Base-by-base conservation (phyloP, 2,888 invertebrate species). In the Chloroclystis v-ata region DNA sequence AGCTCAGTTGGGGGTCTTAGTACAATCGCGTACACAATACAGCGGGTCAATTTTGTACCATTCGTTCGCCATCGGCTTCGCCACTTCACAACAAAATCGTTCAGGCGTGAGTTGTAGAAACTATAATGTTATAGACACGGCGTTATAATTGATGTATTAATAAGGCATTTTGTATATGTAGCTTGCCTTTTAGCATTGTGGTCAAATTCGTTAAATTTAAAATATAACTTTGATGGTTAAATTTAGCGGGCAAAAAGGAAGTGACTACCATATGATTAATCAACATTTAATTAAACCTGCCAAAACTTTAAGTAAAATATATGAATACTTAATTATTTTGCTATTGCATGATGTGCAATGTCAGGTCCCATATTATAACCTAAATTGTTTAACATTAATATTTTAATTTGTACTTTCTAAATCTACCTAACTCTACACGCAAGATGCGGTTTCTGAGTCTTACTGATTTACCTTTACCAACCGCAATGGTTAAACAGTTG, bases 1-100 rank as follows among this genome's bases (percentile, higher is more conserved):
- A 40, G 46, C 49, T 13, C 67, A 33, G 63, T 60, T 58, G 69
- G 71, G 61, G 72, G 69, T 67, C 69, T 59, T 61, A 61, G 56
- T 63, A 37, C 28, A 35, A 35, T 47, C 52, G 41, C 16, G 16
- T 25, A 56, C 57, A 63, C 59, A 62, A 58, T 60, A 47, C 44
- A 52, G 20, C 60, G 59, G 60, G 57, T 60, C 69, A 69, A 69
- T 67, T 67, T 60, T 46, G 48, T 41, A 44, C 54, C 49, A 54
- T 49, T 55, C 52, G 47, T 47, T 52, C 52, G 35, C 39, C 48
- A 52, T 46, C 49, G 45, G 42, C 47, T 50, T 46, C 53, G 47
- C 44, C 50, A 56, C 54, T 56, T 43, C 44, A 52, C 48, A 52
- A 54, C 41, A 37, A 20, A 41, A 39, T 47, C 52, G 50, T 48